phyloP scores from a whole-genome alignment of 2,797 vertebrate genomes.

The Thunnus albacares region DNA sequence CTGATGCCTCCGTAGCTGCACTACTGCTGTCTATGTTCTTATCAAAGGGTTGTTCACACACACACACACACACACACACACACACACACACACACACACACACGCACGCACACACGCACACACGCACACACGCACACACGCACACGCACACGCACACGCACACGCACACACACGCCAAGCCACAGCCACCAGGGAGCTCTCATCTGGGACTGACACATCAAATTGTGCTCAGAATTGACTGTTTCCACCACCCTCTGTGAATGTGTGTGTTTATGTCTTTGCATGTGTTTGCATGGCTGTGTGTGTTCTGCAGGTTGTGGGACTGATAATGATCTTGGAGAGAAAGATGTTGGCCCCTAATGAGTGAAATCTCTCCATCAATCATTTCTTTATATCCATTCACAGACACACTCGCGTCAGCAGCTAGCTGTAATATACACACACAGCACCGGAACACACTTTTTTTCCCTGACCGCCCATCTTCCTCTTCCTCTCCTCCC shows the following conservation, averaged over 20 bases:
- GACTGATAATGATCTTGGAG: conserved; percentile 53
- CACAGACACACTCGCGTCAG: conserved; percentile 17
- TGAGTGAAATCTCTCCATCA: conserved; percentile 44
- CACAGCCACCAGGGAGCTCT: conserved; percentile 44
- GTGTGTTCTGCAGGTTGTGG: conserved; percentile 47
- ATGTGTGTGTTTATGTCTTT: conserved; percentile 26
- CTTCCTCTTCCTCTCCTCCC: neutral
- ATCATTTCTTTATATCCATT: conserved; percentile 42
- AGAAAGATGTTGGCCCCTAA: conserved; percentile 38
- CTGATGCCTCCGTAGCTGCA: neutral
- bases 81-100: neutral
- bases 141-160: neutral
- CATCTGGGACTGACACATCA: conserved; percentile 52
- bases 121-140: neutral
- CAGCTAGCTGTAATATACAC: conserved; percentile 15
- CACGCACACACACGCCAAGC: conserved; percentile 9
- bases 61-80: no score
- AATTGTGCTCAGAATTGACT: conserved; percentile 54
- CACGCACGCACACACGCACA: neutral
- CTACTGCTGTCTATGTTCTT: conserved; percentile 14
- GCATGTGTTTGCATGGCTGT: neutral
- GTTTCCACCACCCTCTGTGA: conserved; percentile 42
- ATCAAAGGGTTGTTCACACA: conserved; percentile 26
- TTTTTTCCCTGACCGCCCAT: neutral
- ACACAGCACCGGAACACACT: conserved; percentile 5